Base-by-base conservation (phyloP, 2,113 vertebrate species). In the Polypterus bichir region DNA sequence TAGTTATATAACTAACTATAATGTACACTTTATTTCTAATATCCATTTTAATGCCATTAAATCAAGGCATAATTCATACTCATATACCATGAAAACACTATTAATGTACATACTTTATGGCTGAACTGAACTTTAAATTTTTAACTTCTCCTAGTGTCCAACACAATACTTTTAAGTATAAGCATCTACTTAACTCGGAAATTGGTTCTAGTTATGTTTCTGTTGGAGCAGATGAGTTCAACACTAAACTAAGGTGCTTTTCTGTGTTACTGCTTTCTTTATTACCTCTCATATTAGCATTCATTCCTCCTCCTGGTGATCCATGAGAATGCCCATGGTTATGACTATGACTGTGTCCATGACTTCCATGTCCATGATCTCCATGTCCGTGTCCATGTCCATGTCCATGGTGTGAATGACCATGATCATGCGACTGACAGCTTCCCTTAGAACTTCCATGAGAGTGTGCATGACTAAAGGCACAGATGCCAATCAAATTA, bases 401-500 rank as follows among this genome's bases (percentile, higher is more conserved):
- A 0, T 95, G 92, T 0, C 77, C 80, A 0, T 83, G 77, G 47
- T 97, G 91, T 2, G 89, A 86, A 73, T 98, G 89, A 46, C 84
- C 79, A 46, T 94, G 92, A 53, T 94, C 91, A 0, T 90, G 82
- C 2, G 83, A 76, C 1, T 90, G 79, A 71, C 89, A 95, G 60
- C 79, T 68, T 71, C 83, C 89, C 49, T 84, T 88, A 55, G 86
- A 72, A 2, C 80, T 74, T 1, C 92, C 87, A 3, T 93, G 91
- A 11, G 85, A 83, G 65, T 97, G 96, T 0, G 92, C 94, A 0
- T 99, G 96, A 71, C 96, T 99, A 60, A 99, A 99, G 70, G 96
- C 96, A 74, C 96, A 99, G 79, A 99, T 93, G 11, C 96, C 96
- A 76, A 98, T 89, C 47, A 99, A 89, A 83, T 99, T 99, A 64